Evolutionary conservation across 2,888 invertebrate genomes (phyloP).

Genomic region (Quadroppia sp.): DNA sequence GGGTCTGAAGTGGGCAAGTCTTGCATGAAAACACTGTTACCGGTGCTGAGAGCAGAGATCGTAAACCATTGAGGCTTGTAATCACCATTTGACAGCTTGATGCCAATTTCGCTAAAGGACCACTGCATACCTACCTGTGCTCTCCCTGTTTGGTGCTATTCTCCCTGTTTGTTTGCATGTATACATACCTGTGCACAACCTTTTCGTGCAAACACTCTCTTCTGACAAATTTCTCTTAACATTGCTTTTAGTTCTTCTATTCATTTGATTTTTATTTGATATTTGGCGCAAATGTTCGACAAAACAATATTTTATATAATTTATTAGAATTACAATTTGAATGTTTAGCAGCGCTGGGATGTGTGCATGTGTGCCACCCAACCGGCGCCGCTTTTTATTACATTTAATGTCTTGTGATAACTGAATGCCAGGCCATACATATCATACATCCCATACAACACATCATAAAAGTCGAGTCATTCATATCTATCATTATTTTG

Average conservation of each 20-base stretch:
- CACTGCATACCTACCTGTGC: not conserved
- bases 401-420: constrained; percentile 16
- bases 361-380: not conserved
- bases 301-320: constrained; percentile 9
- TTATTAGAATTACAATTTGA: constrained; percentile 7
- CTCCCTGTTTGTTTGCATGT: constrained; percentile 5
- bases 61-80: constrained; percentile 35
- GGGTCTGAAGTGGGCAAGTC: constrained; percentile 19
- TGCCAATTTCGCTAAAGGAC: not conserved
- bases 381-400: constrained; percentile 33
- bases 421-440: not conserved
- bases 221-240: constrained; percentile 6
- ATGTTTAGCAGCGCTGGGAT: not conserved
- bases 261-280: constrained; percentile 12
- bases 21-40: constrained; percentile 26
- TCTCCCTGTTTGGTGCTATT: not conserved
- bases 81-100: constrained; percentile 35
- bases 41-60: constrained; percentile 27
- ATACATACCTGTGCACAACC: constrained; percentile 22
- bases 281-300: not conserved
- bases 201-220: constrained; percentile 19
- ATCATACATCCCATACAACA: not conserved
- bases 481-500: constrained; percentile 25
- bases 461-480: constrained; percentile 13
- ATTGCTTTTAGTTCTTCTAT: constrained; percentile 4